phyloP scores from a whole-genome alignment of 2,888 invertebrate species.

The Smittia sp. region DNA sequence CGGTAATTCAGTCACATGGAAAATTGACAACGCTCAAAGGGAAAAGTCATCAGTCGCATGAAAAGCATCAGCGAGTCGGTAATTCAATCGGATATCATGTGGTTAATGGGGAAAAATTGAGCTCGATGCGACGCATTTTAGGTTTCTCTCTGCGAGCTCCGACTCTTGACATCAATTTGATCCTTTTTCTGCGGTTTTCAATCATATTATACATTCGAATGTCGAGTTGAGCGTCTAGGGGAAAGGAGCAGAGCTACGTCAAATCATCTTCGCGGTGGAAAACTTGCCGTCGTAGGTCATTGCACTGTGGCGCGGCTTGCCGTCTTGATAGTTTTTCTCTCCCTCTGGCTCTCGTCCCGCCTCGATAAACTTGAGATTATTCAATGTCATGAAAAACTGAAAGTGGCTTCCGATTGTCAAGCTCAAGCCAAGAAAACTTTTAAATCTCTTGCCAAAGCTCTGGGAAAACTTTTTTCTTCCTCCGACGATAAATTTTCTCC shows the following conservation, averaged over 20 bases:
- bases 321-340: not conserved
- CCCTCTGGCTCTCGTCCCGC: not conserved
- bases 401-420: not conserved
- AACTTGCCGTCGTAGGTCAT: too few relatives aligned
- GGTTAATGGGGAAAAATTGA: slow-evolving; percentile 5
- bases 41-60: slow-evolving; percentile 30
- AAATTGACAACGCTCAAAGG: slow-evolving; percentile 11
- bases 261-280: too few relatives aligned
- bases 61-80: slow-evolving; percentile 9
- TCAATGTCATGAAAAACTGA: not conserved
- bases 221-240: not conserved
- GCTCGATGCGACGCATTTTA: slow-evolving; percentile 23
- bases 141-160: slow-evolving; percentile 17
- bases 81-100: slow-evolving; percentile 35
- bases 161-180: not conserved
- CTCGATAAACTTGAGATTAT: not conserved
- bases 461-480: not conserved
- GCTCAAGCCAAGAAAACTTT: not conserved
- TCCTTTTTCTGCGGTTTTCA: slow-evolving; percentile 36
- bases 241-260: too few relatives aligned
- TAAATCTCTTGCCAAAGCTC: not conserved
- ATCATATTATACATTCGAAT: not conserved
- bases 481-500: not conserved
- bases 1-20: slow-evolving; percentile 30
- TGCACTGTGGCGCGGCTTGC: not conserved